phyloP scores from a whole-genome alignment of 1,140 invertebrate genomes.

The Zaprionus lachaisei region DNA sequence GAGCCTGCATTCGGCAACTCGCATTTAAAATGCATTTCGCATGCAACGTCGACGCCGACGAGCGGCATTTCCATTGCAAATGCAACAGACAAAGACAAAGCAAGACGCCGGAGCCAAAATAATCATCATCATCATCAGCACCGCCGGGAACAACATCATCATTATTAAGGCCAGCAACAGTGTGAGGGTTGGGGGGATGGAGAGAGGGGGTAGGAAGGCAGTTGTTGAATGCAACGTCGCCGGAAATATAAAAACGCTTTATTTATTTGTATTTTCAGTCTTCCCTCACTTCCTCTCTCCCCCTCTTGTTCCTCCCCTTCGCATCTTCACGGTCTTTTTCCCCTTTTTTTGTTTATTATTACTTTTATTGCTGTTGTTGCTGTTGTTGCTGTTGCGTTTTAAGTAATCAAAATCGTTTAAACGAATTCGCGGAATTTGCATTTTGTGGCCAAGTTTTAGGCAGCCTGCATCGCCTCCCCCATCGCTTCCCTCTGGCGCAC shows the following conservation, averaged over 20 bases:
- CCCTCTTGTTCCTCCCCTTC: neutral
- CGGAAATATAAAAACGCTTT: constrained; percentile 56
- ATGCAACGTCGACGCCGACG: constrained; percentile 56
- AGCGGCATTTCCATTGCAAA: constrained; percentile 75
- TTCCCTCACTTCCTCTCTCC: constrained; percentile 18
- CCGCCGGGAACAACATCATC: constrained; percentile 13
- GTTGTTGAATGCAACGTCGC: constrained; percentile 29
- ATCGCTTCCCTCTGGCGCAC: neutral
- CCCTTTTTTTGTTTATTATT: constrained; percentile 38
- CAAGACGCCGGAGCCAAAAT: constrained; percentile 55
- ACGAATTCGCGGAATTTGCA: constrained; percentile 71
- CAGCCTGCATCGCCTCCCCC: neutral
- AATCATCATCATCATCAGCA: constrained; percentile 37
- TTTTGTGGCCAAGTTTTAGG: constrained; percentile 50
- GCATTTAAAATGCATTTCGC: constrained; percentile 80
- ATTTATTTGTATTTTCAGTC: constrained; percentile 60
- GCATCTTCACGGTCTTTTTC: constrained; percentile 6
- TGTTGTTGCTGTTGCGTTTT: constrained; percentile 49
- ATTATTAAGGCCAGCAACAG: neutral
- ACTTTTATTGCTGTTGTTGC: constrained; percentile 30
- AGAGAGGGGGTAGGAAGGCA: neutral
- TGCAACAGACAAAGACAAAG: constrained; percentile 62
- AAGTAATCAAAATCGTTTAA: constrained; percentile 76
- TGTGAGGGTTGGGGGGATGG: neutral
- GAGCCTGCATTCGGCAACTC: constrained; percentile 51